A percentile compares a stretch with the other conserved stretches of the same genome.
Evolutionary conservation across 2,113 vertebrate species (phyloP).

Genomic region (Panthera leo): DNA sequence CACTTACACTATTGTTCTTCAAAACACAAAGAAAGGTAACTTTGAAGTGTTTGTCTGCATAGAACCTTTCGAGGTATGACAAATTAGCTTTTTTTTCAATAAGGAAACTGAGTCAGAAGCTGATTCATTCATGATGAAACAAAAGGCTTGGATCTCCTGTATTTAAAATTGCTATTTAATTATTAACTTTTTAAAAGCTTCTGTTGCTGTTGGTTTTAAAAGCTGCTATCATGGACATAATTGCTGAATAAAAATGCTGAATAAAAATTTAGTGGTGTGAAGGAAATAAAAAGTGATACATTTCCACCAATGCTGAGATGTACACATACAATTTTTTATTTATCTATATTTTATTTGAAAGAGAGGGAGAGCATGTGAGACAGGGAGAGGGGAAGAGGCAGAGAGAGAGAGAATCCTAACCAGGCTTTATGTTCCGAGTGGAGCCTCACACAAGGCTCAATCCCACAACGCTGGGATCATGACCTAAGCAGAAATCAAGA

Average conservation of each 20-base stretch:
- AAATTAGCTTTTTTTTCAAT: not conserved
- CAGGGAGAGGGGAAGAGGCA: too few species aligned
- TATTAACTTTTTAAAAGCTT: not conserved
- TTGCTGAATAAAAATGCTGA: not conserved
- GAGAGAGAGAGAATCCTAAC: too few species aligned
- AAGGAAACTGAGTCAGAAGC: conserved; percentile 23
- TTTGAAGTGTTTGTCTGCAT: conserved; percentile 40
- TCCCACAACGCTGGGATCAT: too few species aligned
- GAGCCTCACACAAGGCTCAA: too few species aligned
- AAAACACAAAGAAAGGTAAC: conserved; percentile 11
- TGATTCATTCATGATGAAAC: not conserved
- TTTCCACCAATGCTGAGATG: not conserved
- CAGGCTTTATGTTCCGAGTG: too few species aligned
- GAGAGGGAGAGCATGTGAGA: too few species aligned
- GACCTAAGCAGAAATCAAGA: too few species aligned
- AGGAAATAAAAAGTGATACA: not conserved
- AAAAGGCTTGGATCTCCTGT: not conserved
- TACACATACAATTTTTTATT: not conserved
- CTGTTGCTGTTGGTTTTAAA: not conserved
- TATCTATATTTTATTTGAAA: too few species aligned
- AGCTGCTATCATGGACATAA: not conserved
- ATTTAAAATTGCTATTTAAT: conserved; percentile 27
- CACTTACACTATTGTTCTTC: not conserved
- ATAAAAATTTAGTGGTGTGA: not conserved
- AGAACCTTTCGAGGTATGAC: not conserved